Conservation (phyloP, 2,113 vertebrate genomes). For the Myanophis thanlyinensis region DNA sequence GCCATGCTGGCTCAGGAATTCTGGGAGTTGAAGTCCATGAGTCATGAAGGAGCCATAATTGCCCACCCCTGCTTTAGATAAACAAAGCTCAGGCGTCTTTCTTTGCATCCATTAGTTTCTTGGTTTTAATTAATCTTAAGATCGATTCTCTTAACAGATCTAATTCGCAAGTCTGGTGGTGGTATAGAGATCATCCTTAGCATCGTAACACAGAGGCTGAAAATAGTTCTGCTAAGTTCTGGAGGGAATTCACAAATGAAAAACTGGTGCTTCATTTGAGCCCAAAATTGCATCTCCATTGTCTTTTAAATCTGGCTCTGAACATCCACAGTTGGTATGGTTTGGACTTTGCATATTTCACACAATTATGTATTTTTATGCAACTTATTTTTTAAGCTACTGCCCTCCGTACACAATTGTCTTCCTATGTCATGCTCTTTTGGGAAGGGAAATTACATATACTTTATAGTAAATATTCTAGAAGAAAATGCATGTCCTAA, state of each 20-base stretch:
- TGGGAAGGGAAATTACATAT: not conserved
- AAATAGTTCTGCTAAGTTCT: not conserved
- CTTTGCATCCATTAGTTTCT: not conserved
- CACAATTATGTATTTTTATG: not conserved
- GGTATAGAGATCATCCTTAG: not conserved
- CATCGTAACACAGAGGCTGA: not conserved
- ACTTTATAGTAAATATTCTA: not conserved
- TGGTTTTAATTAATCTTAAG: not conserved
- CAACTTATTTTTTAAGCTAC: not conserved
- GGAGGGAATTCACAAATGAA: not conserved
- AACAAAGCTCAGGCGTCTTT: not conserved
- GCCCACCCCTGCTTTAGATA: not conserved
- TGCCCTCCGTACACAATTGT: not conserved
- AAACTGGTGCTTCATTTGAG: not conserved
- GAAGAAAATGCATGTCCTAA: not conserved
- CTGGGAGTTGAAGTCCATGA: too few relatives aligned
- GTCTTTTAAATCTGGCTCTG: not conserved
- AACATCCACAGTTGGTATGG: not conserved
- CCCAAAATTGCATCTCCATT: not conserved
- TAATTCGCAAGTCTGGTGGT: not conserved
- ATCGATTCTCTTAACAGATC: not conserved
- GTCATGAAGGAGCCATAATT: too few relatives aligned
- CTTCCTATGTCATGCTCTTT: not conserved
- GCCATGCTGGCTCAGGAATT: too few relatives aligned
- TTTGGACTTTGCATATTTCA: not conserved